Percentiles rank a stretch among this genome's conserved stretches.
Evolutionary conservation across 2,888 invertebrate species (phyloP).

Genomic region (Pristionchus arcanus): DNA sequence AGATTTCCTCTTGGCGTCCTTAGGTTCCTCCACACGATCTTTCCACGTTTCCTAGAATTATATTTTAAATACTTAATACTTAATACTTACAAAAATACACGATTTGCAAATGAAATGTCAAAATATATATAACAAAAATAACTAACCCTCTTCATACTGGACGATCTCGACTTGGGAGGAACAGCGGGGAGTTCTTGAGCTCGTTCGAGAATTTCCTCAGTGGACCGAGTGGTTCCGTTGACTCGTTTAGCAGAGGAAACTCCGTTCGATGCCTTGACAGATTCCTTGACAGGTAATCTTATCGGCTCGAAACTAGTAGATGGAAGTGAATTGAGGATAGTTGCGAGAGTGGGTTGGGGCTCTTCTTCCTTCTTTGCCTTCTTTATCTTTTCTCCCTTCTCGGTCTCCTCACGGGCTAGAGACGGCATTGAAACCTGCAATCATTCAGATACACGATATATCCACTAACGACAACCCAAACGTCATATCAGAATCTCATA

Average conservation of each 20-base stretch:
- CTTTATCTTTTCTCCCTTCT: not conserved
- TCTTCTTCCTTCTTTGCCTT: constrained; percentile 8
- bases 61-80: no score
- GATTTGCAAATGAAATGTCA: no score
- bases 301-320: not conserved
- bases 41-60: not conserved
- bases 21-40: not conserved
- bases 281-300: no score
- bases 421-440: not conserved
- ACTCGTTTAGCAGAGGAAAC: not conserved
- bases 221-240: not conserved
- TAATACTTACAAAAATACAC: no score
- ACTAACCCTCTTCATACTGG: not conserved
- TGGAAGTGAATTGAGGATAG: no score
- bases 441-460: not conserved
- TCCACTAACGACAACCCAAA: not conserved
- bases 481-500: not conserved
- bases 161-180: not conserved
- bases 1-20: not conserved
- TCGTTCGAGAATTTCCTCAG: not conserved
- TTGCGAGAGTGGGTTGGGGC: not conserved
- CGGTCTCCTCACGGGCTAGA: not conserved
- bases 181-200: not conserved
- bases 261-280: not conserved
- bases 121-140: not conserved